Evolutionary conservation across 2,797 vertebrate species (phyloP), one percentile per base, ranked within the genome.

Genomic region (Gymnothorax reevesii): DNA sequence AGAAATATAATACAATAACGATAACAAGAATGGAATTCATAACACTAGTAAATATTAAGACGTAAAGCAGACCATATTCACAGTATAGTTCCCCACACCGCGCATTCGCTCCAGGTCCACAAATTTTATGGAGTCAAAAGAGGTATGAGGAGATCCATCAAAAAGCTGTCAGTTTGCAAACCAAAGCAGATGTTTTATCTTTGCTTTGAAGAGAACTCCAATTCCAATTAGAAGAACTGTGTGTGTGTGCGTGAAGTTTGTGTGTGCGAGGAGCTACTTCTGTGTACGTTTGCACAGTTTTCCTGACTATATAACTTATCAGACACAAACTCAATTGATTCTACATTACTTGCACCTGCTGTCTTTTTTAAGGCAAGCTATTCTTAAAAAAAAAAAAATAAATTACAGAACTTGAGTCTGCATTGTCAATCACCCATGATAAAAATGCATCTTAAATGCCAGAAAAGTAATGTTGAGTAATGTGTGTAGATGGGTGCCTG

Each of bases 1-100:
- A 84, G 83, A 54, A 42, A 71, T 84, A 84, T 69, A 73, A 55
- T 55, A 55, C 83, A 84, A 49, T 83, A 83, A 83, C 55, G 17
- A 83, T 71, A 66, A 71, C 22, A 84, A 12, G 42, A 71, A 73
- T 71, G 9, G 49, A 71, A 84, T 73, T 55, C 83, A 84, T 55
- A 84, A 84, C 83, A 84, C 33, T 52, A 66, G 42, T 33, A 84
- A 52, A 84, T 84, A 62, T 64, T 83, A 83, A 83, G 62, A 83
- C 33, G 17, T 49, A 62, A 83, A 15, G 15, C 57, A 9, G 83
- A 83, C 83, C 57, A 62, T 25, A 83, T 83, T 83, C 83, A 83
- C 33, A 64, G 57, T 59, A 22, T 9, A 1, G 3, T 6, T 54
- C 75, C 75, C 75, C 49, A 42, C n/a, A 77, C 3, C 17, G 10